Evolutionary conservation across 2,888 invertebrate species (phyloP).

Genomic region (Ypsolopha sequella): DNA sequence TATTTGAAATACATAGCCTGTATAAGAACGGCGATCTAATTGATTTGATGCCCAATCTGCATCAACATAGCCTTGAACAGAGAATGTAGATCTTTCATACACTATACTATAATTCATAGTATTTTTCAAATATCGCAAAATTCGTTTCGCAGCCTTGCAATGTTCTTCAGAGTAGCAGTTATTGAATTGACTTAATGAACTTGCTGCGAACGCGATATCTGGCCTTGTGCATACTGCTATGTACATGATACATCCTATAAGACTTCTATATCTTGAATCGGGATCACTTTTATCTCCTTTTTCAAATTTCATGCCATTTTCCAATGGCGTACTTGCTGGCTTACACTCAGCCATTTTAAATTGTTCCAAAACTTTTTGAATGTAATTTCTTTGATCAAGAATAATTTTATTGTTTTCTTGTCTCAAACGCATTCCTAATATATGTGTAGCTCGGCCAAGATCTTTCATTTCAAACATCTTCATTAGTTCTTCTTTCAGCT

Average conservation of each 20-base stretch:
- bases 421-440: background rate
- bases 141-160: conserved; percentile 8
- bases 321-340: conserved; percentile 1
- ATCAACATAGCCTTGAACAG: conserved; percentile 4
- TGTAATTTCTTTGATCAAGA: conserved; percentile 1
- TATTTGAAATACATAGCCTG: conserved; percentile 8
- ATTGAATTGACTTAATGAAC: conserved; percentile 9
- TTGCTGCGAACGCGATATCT: conserved; percentile 6
- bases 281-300: background rate
- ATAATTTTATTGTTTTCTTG: background rate
- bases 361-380: conserved; percentile 1
- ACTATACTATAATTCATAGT: conserved; percentile 4
- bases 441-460: background rate
- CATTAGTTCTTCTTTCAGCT: conserved; percentile 2
- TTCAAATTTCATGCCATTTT: background rate
- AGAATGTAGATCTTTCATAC: background rate
- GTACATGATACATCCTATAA: conserved; percentile 9
- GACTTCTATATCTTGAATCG: background rate
- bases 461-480: conserved; percentile 3
- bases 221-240: conserved; percentile 6
- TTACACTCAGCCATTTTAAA: conserved; percentile 7
- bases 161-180: conserved; percentile 4
- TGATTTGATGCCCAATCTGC: conserved; percentile 8
- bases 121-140: conserved; percentile 8
- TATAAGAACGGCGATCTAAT: conserved; percentile 8